Evolutionary conservation across 2,797 vertebrate genomes (phyloP).

Genomic region (Lagocephalus sceleratus): DNA sequence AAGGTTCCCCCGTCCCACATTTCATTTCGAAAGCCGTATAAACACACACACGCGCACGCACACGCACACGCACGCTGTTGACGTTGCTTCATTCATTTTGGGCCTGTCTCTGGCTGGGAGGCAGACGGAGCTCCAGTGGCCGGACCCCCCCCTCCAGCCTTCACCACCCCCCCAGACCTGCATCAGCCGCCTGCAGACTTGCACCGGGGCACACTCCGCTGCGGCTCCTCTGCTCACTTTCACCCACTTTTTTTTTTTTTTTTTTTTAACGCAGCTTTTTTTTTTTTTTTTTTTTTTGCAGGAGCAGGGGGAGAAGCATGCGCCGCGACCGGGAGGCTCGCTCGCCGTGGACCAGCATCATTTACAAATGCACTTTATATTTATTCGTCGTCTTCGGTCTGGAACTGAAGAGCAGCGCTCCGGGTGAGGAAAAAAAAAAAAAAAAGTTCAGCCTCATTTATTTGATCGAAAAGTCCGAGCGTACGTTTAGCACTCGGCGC

Average conservation of each 20-base stretch:
- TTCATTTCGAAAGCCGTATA: constrained; percentile 42
- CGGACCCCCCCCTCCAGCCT: constrained; percentile 21
- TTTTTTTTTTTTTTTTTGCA: constrained; percentile 7
- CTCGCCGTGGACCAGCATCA: constrained; percentile 58
- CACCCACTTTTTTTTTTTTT: not conserved
- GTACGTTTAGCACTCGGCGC: not conserved
- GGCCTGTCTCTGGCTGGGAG: constrained; percentile 50
- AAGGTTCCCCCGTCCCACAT: constrained; percentile 42
- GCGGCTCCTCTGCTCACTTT: constrained; percentile 16
- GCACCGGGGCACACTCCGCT: constrained; percentile 29
- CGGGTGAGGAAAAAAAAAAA: constrained; percentile 63
- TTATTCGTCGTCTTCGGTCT: constrained; percentile 74
- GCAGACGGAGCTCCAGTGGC: constrained; percentile 57
- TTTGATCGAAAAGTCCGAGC: not conserved
- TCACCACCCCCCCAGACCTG: constrained; percentile 18
- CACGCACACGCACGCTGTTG: constrained; percentile 44
- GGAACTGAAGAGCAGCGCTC: constrained; percentile 64
- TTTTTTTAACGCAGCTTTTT: not conserved
- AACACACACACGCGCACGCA: constrained; percentile 33
- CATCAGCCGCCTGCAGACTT: constrained; percentile 33
- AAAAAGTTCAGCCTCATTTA: constrained; percentile 8
- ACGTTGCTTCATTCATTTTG: constrained; percentile 71
- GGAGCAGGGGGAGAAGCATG: constrained; percentile 69
- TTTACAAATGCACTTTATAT: constrained; percentile 82
- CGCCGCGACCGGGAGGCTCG: constrained; percentile 40